These are phyloP conservation scores for Cyclina sinensis DNA, from an alignment of 1,140 invertebrate species.

Conservation along the genomic window DNA sequence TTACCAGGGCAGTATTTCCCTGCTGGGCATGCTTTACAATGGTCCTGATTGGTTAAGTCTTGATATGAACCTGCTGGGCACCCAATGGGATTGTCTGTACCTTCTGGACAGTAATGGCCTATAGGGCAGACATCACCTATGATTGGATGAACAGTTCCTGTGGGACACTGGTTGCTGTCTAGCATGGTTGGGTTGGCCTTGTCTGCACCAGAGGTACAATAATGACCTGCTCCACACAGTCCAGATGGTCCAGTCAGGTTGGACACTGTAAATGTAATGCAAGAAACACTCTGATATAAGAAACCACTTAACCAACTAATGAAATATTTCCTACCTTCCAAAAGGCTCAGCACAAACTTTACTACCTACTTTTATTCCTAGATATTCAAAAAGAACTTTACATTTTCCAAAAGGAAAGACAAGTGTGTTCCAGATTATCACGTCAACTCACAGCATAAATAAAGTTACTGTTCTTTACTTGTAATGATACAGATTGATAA, in stretches of 20 bases:
- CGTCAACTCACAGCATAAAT: too few relatives aligned
- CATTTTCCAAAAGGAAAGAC: too few relatives aligned
- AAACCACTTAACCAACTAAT: too few relatives aligned
- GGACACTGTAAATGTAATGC: slow-evolving; percentile 70
- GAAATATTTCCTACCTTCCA: too few relatives aligned
- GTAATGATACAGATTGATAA: too few relatives aligned
- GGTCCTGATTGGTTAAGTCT: slow-evolving; percentile 79
- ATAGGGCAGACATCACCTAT: slow-evolving; percentile 83
- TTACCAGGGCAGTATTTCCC: slow-evolving; percentile 83
- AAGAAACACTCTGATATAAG: too few relatives aligned
- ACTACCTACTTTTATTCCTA: too few relatives aligned
- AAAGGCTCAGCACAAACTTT: too few relatives aligned
- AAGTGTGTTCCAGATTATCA: too few relatives aligned
- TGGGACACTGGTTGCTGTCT: slow-evolving; percentile 82
- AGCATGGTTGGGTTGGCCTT: slow-evolving; percentile 81
- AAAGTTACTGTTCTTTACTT: too few relatives aligned
- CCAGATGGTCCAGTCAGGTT: slow-evolving; percentile 82
- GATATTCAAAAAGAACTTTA: too few relatives aligned
- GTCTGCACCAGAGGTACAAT: slow-evolving; percentile 81
- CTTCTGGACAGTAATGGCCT: slow-evolving; percentile 83
- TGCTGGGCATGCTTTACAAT: slow-evolving; percentile 82
- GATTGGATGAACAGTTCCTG: slow-evolving; percentile 81
- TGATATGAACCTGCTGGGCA: slow-evolving; percentile 84
- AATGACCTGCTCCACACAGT: slow-evolving; percentile 81
- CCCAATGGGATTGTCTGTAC: slow-evolving; percentile 81